phyloP scores from a whole-genome alignment of 2,888 invertebrate species.

The Cheilosia variabilis region DNA sequence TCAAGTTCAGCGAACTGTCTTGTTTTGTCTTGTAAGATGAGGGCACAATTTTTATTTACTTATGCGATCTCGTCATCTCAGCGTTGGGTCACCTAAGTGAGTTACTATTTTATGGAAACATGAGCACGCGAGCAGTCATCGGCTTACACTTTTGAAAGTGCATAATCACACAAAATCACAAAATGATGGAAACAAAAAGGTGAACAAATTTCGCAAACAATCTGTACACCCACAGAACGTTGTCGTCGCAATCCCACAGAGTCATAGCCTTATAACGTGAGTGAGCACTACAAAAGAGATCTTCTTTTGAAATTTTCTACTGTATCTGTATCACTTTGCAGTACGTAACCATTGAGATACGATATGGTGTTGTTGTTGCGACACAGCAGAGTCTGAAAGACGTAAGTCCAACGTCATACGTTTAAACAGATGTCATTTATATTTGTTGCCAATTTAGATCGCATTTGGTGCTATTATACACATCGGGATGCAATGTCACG shows the following conservation, averaged over 20 bases:
- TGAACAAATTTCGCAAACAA: constrained; percentile 20
- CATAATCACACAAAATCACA: constrained; percentile 28
- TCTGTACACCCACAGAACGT: constrained; percentile 26
- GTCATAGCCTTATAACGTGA: not conserved
- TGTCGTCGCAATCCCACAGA: constrained; percentile 4
- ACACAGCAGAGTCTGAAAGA: constrained; percentile 9
- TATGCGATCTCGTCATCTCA: not conserved
- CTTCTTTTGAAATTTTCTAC: constrained; percentile 53
- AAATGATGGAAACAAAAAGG: constrained; percentile 11
- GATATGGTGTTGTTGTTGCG: constrained; percentile 35
- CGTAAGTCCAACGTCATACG: constrained; percentile 20
- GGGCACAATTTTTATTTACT: not conserved
- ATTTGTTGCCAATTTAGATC: constrained; percentile 54
- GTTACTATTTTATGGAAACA: constrained; percentile 17
- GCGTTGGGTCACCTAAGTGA: not conserved
- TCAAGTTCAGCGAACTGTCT: constrained; percentile 27
- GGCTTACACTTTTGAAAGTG: constrained; percentile 49
- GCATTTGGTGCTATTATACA: constrained; percentile 34
- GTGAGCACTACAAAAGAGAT: constrained; percentile 28
- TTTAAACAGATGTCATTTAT: not conserved
- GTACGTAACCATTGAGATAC: constrained; percentile 46
- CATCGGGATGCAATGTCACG: constrained; percentile 27
- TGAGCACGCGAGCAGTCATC: constrained; percentile 1
- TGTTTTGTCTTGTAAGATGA: not conserved
- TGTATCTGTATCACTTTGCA: constrained; percentile 52